These are phyloP conservation scores for Limnephilus rhombicus DNA, from an alignment of 2,888 invertebrate species.

Conservation along the genomic window DNA sequence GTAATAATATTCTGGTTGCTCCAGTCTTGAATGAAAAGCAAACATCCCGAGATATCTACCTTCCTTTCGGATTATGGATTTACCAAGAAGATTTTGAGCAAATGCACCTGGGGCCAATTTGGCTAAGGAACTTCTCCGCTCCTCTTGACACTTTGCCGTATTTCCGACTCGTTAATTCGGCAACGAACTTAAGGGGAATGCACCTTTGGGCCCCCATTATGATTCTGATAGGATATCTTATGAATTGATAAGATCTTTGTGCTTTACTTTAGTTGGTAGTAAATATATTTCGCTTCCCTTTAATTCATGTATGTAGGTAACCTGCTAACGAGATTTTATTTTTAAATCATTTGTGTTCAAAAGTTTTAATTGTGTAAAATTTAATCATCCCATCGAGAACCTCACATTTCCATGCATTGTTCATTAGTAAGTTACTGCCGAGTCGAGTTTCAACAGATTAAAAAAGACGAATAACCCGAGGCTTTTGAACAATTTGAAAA, in stretches of 20 bases:
- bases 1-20: constrained; percentile 87
- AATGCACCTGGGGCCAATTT: constrained; percentile 78
- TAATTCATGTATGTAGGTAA: not conserved
- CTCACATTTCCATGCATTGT: not conserved
- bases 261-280: not conserved
- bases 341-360: not conserved
- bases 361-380: not conserved
- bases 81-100: constrained; percentile 77
- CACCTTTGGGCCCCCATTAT: not conserved
- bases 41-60: constrained; percentile 82
- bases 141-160: constrained; percentile 84
- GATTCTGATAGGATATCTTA: not conserved
- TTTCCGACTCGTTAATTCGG: constrained; percentile 73
- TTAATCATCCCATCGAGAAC: too few relatives aligned
- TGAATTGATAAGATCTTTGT: not conserved
- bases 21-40: constrained; percentile 84
- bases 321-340: not conserved
- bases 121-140: constrained; percentile 82
- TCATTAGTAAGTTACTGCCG: not conserved
- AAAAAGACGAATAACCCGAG: too few relatives aligned
- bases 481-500: too few relatives aligned
- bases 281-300: not conserved
- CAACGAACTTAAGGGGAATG: not conserved
- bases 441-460: not conserved
- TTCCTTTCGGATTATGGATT: constrained; percentile 86